phyloP scores from a whole-genome alignment of 2,113 vertebrate species.

The Entomyzon cyanotis region DNA sequence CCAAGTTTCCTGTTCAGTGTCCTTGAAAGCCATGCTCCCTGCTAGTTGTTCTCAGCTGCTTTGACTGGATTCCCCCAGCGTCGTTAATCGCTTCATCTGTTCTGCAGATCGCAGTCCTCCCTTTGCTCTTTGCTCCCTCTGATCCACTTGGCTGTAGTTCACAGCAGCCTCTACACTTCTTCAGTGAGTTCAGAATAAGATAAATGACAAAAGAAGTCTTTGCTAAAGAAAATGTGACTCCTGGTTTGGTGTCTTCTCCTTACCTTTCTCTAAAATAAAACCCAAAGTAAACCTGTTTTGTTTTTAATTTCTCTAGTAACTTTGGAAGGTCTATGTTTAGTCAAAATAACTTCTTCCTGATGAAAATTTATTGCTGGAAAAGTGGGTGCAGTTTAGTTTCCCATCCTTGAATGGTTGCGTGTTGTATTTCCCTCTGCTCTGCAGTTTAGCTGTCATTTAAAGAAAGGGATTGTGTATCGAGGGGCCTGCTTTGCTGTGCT shows the following conservation, averaged over 20 bases:
- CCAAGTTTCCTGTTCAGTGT: background rate
- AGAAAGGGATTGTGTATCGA: fast-evolving
- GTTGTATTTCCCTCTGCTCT: background rate
- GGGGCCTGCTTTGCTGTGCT: background rate
- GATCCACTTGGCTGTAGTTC: background rate
- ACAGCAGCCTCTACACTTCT: background rate
- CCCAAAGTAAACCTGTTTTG: background rate
- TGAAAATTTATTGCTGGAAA: background rate
- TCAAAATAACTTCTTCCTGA: background rate
- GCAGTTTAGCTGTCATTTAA: background rate
- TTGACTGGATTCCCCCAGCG: background rate
- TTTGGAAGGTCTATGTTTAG: background rate
- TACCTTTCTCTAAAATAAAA: background rate
- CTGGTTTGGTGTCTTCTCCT: background rate
- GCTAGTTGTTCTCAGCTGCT: background rate
- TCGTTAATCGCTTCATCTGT: background rate
- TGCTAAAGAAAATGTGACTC: background rate
- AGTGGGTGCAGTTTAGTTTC: background rate
- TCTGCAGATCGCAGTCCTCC: background rate
- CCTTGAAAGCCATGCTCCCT: background rate
- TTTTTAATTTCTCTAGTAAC: background rate
- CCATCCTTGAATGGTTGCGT: background rate
- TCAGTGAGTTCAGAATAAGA: background rate
- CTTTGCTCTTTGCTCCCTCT: background rate
- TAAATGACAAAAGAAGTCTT: background rate